Evolutionary conservation across 2,113 vertebrate species (phyloP).

Genomic region (Clinocottus analis): DNA sequence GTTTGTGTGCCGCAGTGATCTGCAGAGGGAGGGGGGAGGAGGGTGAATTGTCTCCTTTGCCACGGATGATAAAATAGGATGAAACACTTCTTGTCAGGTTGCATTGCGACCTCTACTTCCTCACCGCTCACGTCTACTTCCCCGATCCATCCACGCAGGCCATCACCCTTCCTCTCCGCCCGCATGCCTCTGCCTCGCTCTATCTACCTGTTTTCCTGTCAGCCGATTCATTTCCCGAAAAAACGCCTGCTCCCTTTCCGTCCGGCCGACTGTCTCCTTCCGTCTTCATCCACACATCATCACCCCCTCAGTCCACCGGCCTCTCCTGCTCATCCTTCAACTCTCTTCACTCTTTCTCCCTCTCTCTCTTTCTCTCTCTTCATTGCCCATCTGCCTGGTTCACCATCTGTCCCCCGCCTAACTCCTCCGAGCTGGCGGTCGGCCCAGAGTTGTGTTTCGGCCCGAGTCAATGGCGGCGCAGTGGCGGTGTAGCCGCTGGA

Average conservation of each 20-base stretch:
- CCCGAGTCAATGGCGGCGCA: constrained; percentile 28
- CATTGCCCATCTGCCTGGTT: constrained; percentile 47
- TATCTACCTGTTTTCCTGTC: constrained; percentile 31
- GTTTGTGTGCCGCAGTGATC: background rate
- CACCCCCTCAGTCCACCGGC: background rate
- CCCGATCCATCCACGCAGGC: background rate
- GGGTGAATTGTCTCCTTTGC: background rate
- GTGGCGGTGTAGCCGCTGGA: constrained; percentile 14
- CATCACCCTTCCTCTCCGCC: background rate
- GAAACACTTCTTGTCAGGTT: constrained; percentile 14
- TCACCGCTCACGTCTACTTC: constrained; percentile 9
- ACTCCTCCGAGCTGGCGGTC: constrained; percentile 38
- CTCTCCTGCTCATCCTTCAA: constrained; percentile 39
- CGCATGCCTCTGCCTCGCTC: background rate
- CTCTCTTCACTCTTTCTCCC: constrained; percentile 34
- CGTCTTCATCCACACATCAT: constrained; percentile 33
- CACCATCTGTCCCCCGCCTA: constrained; percentile 47
- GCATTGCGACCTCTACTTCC: constrained; percentile 3
- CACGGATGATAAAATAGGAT: constrained; percentile 3
- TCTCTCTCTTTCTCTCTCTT: constrained; percentile 30
- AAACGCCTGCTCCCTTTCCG: constrained; percentile 13
- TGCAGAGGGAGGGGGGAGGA: background rate
- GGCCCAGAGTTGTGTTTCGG: constrained; percentile 20
- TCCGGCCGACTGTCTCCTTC: constrained; percentile 17
- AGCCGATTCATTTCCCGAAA: constrained; percentile 5